These are phyloP conservation scores for Alcedo quadribrachys DNA, from an alignment of 2,797 vertebrate genomes.

Conservation along the genomic window DNA sequence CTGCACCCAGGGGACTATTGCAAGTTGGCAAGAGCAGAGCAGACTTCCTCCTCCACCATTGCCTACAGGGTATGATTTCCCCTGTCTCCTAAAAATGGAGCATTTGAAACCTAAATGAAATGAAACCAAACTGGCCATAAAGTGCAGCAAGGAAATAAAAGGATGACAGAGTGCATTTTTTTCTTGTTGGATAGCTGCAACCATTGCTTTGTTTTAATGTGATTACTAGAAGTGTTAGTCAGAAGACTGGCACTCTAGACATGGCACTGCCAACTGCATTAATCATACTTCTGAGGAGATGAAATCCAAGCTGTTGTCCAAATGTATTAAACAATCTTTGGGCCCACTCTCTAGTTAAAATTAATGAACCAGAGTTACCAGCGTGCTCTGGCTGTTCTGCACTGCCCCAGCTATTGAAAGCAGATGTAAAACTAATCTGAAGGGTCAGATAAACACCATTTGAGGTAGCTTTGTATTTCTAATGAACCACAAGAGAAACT, in stretches of 20 bases:
- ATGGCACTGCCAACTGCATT: background rate
- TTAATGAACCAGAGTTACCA: background rate
- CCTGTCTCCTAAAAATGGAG: background rate
- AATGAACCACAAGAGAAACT: background rate
- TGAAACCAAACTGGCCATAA: background rate
- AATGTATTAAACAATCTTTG: constrained; percentile 14
- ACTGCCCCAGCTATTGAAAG: background rate
- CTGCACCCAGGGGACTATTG: background rate
- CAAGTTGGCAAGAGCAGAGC: background rate
- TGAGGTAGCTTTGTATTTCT: background rate
- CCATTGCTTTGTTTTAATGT: background rate
- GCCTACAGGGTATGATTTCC: background rate
- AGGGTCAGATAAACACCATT: background rate
- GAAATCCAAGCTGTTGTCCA: background rate
- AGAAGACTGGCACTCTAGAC: background rate
- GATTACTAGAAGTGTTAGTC: background rate
- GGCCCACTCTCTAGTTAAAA: constrained; percentile 9
- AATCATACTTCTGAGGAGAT: background rate
- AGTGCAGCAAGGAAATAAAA: background rate
- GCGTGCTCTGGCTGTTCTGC: background rate
- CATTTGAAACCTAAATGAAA: background rate
- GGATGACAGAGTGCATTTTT: background rate
- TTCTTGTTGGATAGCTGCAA: background rate
- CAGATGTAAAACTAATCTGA: background rate
- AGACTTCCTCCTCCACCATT: background rate